phyloP scores from a whole-genome alignment of 2,797 vertebrate genomes.

The Betta splendens region DNA sequence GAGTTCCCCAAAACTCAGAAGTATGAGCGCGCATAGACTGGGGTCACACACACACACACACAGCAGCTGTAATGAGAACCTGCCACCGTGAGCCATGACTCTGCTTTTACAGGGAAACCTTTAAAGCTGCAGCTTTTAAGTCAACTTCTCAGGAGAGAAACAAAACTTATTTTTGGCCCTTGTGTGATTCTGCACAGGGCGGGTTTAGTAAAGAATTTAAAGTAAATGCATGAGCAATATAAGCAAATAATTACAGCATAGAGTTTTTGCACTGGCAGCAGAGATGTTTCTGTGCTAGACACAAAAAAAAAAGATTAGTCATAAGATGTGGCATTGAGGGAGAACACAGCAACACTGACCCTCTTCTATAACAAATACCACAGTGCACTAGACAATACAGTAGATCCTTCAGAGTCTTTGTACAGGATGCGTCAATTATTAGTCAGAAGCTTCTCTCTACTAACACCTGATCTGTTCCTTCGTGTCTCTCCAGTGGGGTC shows the following conservation, averaged over 20 bases:
- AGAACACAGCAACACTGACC: constrained; percentile 11
- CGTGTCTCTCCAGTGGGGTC: constrained; percentile 2
- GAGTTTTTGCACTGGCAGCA: constrained; percentile 4
- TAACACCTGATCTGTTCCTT: constrained; percentile 22
- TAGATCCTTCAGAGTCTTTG: constrained; percentile 20
- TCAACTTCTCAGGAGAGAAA: constrained; percentile 19
- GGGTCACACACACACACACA: constrained; percentile 31
- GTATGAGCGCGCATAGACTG: constrained; percentile 26
- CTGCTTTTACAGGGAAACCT: constrained; percentile 20
- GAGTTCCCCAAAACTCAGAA: constrained; percentile 37
- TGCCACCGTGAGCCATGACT: constrained; percentile 28
- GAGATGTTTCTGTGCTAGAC: constrained; percentile 26
- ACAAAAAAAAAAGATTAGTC: constrained; percentile 22
- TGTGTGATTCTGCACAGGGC: constrained; percentile 3
- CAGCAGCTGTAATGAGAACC: constrained; percentile 42
- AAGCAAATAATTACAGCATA: too few relatives aligned
- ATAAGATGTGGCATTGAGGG: constrained; percentile 14
- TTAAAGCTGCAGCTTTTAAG: not conserved
- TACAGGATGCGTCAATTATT: constrained; percentile 24
- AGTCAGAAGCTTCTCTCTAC: constrained; percentile 24
- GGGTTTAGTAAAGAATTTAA: constrained; percentile 4
- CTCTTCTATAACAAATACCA: constrained; percentile 39
- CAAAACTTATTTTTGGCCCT: constrained; percentile 14
- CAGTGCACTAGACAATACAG: constrained; percentile 23
- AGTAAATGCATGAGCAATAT: too few relatives aligned